A percentile compares a stretch with the other conserved stretches of the same genome.
Conservation (phyloP, 2,113 vertebrate genomes). For the Pseudonaja textilis region DNA sequence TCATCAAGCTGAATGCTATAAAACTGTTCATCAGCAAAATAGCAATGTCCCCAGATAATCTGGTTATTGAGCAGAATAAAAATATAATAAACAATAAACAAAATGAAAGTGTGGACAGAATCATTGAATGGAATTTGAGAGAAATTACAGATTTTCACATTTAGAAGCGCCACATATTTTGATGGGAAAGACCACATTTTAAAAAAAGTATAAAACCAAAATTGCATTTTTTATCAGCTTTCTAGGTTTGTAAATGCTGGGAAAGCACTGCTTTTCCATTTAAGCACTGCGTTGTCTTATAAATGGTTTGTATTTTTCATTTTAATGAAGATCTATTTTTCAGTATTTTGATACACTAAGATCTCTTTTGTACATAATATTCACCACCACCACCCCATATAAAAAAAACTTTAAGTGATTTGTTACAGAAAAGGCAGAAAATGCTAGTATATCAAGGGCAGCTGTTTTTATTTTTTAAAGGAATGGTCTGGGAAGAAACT, state of each 20-base stretch:
- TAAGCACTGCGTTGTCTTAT: not conserved
- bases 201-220: not conserved
- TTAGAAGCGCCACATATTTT: not conserved
- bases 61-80: not conserved
- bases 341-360: not conserved
- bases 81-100: not conserved
- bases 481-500: slow-evolving; percentile 7
- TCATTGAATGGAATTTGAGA: not conserved
- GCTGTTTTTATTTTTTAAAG: slow-evolving; percentile 11
- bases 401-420: not conserved
- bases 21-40: not conserved
- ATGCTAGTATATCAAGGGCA: not conserved
- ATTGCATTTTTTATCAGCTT: not conserved
- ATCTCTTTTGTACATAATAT: not conserved
- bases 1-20: not conserved
- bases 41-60: not conserved
- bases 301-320: not conserved
- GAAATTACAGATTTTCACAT: not conserved
- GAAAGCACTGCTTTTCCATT: not conserved
- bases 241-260: not conserved
- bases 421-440: slow-evolving; percentile 14
- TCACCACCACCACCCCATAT: not conserved
- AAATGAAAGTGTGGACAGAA: not conserved
- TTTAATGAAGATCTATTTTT: not conserved
- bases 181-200: not conserved